Base-by-base conservation (phyloP, 2,113 vertebrate genomes). In the Bucco capensis region DNA sequence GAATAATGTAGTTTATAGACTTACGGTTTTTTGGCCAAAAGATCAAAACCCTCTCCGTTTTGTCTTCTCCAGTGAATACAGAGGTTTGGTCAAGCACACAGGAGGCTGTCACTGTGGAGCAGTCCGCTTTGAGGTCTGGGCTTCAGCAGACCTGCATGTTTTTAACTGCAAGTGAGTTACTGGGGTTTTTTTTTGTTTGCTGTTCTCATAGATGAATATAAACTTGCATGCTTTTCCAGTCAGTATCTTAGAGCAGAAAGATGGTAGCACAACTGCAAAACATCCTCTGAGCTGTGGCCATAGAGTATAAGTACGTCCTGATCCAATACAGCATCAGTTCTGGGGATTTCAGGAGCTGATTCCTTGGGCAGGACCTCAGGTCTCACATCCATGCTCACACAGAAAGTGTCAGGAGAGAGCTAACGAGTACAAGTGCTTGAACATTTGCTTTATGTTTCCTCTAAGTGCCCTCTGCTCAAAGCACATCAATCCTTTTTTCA, bases 61-160 rank as follows among this genome's bases (percentile, higher is more conserved):
- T 96, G 73, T 89, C 49, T 86, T 58, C 6, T 72, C 14, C 91
- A 99, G 98, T 56, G 97, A 98, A 35, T 96, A 98, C 97, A 96
- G 96, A 93, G 98, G 98, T n/a, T 94, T 98, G 83, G 98, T 99
- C 90, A 99, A 97, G 72, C 99, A 99, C 93, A 97, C 97, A 0
- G 99, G 99, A 27, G 98, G 99, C 65, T 99, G 99, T 84, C 99
- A 99, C 96, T 99, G 99, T 13, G 98, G 99, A 21, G 98, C 98
- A 0, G 91, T 99, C 51, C 97, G 98, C 57, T 99, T 99, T 86
- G 98, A 99, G 96, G 98, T 99, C 65, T 98, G 97, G 98, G 98
- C 97, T 62, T 96, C 98, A 4, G 97, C 98, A 46, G 97, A 99
- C 91, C 96, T 99, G 56, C 98, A 98, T 42, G 98, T 99, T 88